Percentiles rank a stretch among this genome's conserved stretches.
These are phyloP conservation scores for Ceramica pisi DNA, from an alignment of 2,888 invertebrate genomes.

Conservation along the genomic window DNA sequence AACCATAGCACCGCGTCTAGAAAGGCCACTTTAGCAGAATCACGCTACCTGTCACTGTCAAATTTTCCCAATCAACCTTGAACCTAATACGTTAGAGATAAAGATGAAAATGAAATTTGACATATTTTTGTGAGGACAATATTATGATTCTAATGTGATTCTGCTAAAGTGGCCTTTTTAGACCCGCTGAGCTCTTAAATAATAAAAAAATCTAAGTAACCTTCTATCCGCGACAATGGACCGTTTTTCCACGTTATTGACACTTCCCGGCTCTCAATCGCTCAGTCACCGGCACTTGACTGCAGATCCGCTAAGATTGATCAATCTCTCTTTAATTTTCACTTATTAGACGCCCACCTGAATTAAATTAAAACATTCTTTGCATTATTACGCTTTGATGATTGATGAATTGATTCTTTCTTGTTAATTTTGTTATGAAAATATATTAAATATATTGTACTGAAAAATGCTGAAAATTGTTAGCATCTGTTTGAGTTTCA, in stretches of 20 bases:
- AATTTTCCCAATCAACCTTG: too few species aligned
- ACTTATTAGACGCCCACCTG: conserved; percentile 62
- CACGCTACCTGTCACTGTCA: too few species aligned
- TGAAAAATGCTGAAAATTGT: not conserved
- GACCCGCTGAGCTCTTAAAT: too few species aligned
- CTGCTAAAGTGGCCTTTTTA: too few species aligned
- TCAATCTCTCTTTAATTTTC: conserved; percentile 81
- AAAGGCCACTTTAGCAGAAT: too few species aligned
- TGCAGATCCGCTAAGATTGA: conserved; percentile 79
- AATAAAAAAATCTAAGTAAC: not conserved
- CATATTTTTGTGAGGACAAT: too few species aligned
- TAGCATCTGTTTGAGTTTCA: not conserved
- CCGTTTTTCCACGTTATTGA: conserved; percentile 72
- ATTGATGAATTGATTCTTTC: conserved; percentile 40
- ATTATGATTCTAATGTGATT: too few species aligned
- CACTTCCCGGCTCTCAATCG: conserved; percentile 72
- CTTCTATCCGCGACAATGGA: conserved; percentile 17
- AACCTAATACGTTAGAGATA: too few species aligned
- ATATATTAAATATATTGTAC: too few species aligned
- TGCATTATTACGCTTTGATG: conserved; percentile 31
- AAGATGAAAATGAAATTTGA: too few species aligned
- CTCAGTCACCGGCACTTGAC: conserved; percentile 77
- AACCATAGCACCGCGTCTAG: too few species aligned
- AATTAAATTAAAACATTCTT: conserved; percentile 36
- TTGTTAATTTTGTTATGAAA: not conserved